These are phyloP conservation scores for Anseranas semipalmata DNA, from an alignment of 2,113 vertebrate genomes.

Conservation along the genomic window DNA sequence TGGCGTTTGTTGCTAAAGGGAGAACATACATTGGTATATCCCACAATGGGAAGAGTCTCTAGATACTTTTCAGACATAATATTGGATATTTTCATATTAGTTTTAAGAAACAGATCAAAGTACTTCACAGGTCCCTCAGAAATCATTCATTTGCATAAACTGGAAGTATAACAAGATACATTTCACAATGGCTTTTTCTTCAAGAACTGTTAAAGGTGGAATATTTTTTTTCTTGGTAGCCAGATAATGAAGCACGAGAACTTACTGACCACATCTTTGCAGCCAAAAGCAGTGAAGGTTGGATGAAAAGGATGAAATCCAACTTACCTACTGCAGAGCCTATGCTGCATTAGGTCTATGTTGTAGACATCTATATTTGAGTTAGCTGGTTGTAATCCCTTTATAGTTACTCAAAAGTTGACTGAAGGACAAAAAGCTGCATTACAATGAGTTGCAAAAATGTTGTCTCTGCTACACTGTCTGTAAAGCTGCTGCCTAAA, in stretches of 20 bases:
- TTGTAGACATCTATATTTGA: background rate
- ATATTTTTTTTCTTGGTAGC: background rate
- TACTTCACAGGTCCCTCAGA: background rate
- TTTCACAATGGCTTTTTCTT: background rate
- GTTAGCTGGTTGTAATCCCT: background rate
- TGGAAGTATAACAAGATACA: background rate
- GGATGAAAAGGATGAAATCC: background rate
- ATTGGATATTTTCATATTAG: accelerated
- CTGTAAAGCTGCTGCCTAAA: background rate
- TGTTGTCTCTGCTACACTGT: background rate
- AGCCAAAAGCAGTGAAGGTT: background rate
- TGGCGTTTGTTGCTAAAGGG: background rate
- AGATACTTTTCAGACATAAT: background rate
- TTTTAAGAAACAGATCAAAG: background rate
- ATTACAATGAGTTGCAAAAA: background rate
- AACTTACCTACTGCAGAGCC: background rate
- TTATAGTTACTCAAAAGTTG: background rate
- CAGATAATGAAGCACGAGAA: background rate
- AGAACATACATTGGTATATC: background rate
- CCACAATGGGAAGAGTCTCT: background rate
- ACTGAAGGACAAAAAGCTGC: background rate
- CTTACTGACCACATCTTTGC: background rate
- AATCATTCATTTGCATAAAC: background rate
- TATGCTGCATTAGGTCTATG: too few relatives aligned
- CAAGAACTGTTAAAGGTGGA: background rate